These are phyloP conservation scores for Subanguina moxae DNA, from an alignment of 1,140 invertebrate genomes.

Conservation along the genomic window DNA sequence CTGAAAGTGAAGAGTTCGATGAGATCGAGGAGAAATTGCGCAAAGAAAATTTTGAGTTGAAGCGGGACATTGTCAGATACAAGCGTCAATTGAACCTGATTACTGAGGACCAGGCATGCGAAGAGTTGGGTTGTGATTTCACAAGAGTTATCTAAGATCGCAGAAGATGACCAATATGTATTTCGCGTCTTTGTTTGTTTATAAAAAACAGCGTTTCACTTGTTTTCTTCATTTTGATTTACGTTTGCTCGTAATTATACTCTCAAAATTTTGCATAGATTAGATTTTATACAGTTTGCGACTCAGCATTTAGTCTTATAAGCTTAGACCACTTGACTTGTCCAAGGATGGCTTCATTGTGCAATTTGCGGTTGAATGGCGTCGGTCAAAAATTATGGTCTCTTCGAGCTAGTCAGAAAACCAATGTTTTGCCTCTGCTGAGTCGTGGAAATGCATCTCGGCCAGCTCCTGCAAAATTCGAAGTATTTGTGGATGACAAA, in stretches of 20 bases:
- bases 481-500: slow-evolving; percentile 90
- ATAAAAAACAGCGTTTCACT: too few species aligned
- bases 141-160: background rate
- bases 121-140: background rate
- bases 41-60: background rate
- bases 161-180: too few species aligned
- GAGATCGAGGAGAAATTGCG: background rate
- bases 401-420: background rate
- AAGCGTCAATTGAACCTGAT: background rate
- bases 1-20: background rate
- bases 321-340: too few species aligned
- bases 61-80: background rate
- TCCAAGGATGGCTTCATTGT: background rate
- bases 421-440: background rate
- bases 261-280: too few species aligned
- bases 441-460: background rate
- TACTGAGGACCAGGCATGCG: background rate
- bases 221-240: too few species aligned
- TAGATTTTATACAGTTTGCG: too few species aligned
- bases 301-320: too few species aligned
- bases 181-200: too few species aligned
- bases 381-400: background rate
- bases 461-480: background rate
- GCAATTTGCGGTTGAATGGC: background rate
- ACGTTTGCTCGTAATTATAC: too few species aligned